A percentile compares a stretch with the other conserved stretches of the same genome.
phyloP scores from a whole-genome alignment of 2,888 invertebrate species.

The Torymus aiolomorphi region DNA sequence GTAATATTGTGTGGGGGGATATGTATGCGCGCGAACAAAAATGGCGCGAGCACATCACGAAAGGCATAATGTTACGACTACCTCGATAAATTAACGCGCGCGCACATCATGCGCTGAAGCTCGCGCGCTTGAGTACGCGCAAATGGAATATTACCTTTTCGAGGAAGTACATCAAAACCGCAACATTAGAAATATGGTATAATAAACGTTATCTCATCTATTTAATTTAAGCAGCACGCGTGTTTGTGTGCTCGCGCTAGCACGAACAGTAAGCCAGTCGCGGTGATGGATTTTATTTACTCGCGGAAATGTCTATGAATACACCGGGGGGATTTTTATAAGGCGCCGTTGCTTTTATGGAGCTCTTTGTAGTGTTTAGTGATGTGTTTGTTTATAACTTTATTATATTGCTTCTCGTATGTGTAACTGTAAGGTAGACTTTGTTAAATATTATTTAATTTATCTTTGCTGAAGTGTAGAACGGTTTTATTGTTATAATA shows the following conservation, averaged over 20 bases:
- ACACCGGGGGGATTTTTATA: too few relatives aligned
- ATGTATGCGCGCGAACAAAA: constrained; percentile 16
- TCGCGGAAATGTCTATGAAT: background rate
- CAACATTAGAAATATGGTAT: constrained; percentile 12
- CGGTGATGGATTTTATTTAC: background rate
- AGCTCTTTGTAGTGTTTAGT: too few relatives aligned
- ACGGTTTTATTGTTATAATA: too few relatives aligned
- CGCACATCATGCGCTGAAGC: too few relatives aligned
- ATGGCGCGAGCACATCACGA: constrained; percentile 9
- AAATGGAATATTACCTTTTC: constrained; percentile 34
- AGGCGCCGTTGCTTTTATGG: too few relatives aligned
- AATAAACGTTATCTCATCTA: constrained; percentile 40
- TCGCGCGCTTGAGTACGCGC: background rate
- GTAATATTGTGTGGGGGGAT: constrained; percentile 31
- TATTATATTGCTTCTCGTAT: too few relatives aligned
- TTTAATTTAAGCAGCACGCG: constrained; percentile 16
- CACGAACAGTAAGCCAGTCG: background rate
- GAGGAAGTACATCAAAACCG: constrained; percentile 35
- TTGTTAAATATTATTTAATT: too few relatives aligned
- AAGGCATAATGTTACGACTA: constrained; percentile 24
- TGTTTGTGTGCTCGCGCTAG: background rate
- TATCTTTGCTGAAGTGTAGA: too few relatives aligned
- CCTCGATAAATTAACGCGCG: constrained; percentile 39
- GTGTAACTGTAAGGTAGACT: too few relatives aligned
- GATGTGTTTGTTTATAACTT: too few relatives aligned